Base-by-base conservation (phyloP, 2,113 vertebrate genomes). In the Oryzias curvinotus region DNA sequence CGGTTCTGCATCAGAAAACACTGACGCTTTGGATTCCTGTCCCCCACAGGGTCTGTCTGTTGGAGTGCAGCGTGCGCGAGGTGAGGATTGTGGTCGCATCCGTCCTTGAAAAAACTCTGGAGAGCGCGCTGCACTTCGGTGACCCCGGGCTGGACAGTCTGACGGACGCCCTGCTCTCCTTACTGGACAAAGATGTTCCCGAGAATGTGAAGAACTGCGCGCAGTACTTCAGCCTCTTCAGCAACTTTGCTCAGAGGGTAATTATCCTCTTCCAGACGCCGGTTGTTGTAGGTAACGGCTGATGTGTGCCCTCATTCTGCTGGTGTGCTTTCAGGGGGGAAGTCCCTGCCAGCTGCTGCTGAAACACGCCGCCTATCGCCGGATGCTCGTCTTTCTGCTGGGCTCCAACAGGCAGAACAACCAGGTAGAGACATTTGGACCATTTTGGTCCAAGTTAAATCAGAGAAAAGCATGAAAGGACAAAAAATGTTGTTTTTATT, bases 141-240 rank as follows among this genome's bases (percentile, higher is more conserved):
- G 96, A 97, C 72, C 93, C 95, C 42, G 93, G 93, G 46, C 78
- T 98, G 71, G 95, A 98, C 84, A 79, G 90, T 28, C 85, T 99
- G 77, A 64, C 93, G 41, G 95, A 98, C 57, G 93, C 93, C 47
- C 92, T 99, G 36, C 95, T 99, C 44, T 94, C 93, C 65, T 86
- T 99, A 0, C 83, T 99, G 89, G 97, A 99, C 88, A 99, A 98
- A 90, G 97, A 99, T 52, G 95, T 99, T 12, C 95, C 96, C 5
- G 96, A 99, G 87, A 99, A 98, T 86, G 98, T 97, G 89, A 99
- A 99, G 89, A 98, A 98, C 88, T 99, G 97, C 81, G 92, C 95
- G 1, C 97, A 99, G 85, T 99, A 98, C 88, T 99, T 99, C 85
- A 90, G 92, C 83, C 92, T 99, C 25, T 98, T 99, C 91, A 98